A percentile compares a stretch with the other conserved stretches of the same genome.
These are phyloP conservation scores for Penelope pileata DNA, from an alignment of 2,113 vertebrate genomes.

Conservation along the genomic window DNA sequence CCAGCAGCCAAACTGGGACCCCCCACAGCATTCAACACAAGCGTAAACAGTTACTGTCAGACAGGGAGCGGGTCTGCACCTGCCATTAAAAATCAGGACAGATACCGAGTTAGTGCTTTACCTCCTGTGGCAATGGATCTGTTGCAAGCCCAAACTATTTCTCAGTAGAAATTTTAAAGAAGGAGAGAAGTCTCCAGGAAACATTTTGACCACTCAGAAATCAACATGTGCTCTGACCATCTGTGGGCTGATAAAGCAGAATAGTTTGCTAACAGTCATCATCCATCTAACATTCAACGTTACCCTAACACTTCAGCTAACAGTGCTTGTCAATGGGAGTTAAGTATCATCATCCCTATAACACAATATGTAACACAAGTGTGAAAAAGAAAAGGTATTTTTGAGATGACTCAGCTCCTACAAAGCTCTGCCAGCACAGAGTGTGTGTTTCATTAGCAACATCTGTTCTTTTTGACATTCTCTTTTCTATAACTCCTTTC, in stretches of 20 bases:
- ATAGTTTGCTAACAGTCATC: background rate
- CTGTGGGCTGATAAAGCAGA: background rate
- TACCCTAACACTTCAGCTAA: background rate
- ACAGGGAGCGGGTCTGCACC: background rate
- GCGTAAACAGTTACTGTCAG: too few species aligned
- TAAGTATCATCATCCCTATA: background rate
- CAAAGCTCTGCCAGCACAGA: background rate
- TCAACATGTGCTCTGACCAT: background rate
- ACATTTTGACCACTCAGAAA: background rate
- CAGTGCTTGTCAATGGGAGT: constrained; percentile 17
- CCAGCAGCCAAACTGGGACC: background rate
- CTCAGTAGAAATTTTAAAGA: background rate
- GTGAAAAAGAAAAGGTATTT: background rate
- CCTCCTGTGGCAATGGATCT: background rate
- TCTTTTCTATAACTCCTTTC: background rate
- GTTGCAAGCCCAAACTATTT: background rate
- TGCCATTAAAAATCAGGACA: background rate
- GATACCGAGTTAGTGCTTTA: background rate
- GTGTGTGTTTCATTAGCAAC: constrained; percentile 19
- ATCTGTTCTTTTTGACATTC: constrained; percentile 18
- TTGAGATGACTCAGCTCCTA: background rate
- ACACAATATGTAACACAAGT: background rate
- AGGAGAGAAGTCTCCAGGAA: background rate
- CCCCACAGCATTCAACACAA: fast-evolving
- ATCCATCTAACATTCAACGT: background rate